Evolutionary conservation across 2,113 vertebrate genomes (phyloP).

Genomic region (Pavo muticus): DNA sequence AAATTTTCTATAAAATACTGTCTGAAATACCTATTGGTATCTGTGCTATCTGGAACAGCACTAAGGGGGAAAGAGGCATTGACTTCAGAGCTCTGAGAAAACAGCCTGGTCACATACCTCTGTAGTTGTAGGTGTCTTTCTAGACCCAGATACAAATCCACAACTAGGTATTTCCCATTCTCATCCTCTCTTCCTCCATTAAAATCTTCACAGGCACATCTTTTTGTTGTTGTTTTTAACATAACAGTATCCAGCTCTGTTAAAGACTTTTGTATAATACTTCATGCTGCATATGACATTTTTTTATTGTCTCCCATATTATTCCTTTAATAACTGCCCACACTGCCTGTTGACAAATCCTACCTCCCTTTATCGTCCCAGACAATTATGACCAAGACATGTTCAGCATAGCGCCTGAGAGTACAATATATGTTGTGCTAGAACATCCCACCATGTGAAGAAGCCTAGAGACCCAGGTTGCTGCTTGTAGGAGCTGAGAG

Average conservation of each 20-base stretch:
- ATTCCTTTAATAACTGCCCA: background rate
- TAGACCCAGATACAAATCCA: background rate
- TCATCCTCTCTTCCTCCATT: background rate
- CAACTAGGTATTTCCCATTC: background rate
- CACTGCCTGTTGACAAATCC: background rate
- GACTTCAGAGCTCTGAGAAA: background rate
- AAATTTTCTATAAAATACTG: background rate
- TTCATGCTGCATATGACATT: background rate
- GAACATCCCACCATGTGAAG: background rate
- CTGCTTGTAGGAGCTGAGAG: background rate
- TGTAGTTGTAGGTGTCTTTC: fast-evolving
- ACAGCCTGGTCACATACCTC: background rate
- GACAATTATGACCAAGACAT: background rate
- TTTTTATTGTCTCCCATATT: background rate
- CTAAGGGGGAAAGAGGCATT: background rate
- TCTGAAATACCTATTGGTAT: background rate
- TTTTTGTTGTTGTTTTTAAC: background rate
- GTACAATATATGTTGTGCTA: background rate
- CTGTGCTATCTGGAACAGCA: background rate
- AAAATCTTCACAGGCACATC: background rate
- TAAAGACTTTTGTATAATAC: background rate
- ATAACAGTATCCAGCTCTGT: background rate
- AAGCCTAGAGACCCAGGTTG: background rate
- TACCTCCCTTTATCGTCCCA: background rate
- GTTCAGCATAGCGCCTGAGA: background rate